Evolutionary conservation across 1,140 invertebrate species (phyloP).

Genomic region (Cataglyphis hispanica): DNA sequence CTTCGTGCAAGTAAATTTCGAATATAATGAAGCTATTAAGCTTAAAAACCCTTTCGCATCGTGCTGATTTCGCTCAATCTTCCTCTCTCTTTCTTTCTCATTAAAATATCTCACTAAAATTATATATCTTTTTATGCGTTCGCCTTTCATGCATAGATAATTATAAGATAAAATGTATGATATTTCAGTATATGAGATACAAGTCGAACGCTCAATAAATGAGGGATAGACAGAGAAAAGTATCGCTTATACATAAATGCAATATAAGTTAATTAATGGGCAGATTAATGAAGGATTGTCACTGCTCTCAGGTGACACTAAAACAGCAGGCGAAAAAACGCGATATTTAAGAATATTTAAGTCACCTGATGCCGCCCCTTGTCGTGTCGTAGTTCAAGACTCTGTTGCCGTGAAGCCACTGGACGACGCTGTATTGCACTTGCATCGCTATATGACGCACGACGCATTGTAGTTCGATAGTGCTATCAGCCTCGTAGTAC

Average conservation of each 20-base stretch:
- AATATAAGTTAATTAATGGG: not conserved
- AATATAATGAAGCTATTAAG: conserved; percentile 48
- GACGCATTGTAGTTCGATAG: conserved; percentile 91
- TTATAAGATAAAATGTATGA: not conserved
- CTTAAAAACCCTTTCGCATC: conserved; percentile 19
- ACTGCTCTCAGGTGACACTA: not conserved
- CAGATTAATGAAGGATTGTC: no score
- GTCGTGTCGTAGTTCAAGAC: conserved; percentile 91
- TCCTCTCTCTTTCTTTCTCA: no score
- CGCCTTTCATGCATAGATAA: not conserved
- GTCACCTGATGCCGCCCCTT: conserved; percentile 91
- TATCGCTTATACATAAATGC: not conserved
- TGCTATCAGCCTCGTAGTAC: conserved; percentile 92
- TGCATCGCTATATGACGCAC: conserved; percentile 91
- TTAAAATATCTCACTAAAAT: not conserved
- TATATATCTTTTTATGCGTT: not conserved
- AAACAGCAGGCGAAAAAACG: not conserved
- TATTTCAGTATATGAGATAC: not conserved
- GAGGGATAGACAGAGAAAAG: not conserved
- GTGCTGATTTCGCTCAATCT: not conserved
- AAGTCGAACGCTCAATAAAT: not conserved
- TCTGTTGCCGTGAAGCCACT: conserved; percentile 91
- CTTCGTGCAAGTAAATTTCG: conserved; percentile 40
- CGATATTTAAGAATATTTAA: conserved; percentile 45
- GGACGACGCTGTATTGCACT: conserved; percentile 88